These are phyloP conservation scores for Myiagra hebetior DNA, from an alignment of 2,113 vertebrate genomes.

Conservation along the genomic window DNA sequence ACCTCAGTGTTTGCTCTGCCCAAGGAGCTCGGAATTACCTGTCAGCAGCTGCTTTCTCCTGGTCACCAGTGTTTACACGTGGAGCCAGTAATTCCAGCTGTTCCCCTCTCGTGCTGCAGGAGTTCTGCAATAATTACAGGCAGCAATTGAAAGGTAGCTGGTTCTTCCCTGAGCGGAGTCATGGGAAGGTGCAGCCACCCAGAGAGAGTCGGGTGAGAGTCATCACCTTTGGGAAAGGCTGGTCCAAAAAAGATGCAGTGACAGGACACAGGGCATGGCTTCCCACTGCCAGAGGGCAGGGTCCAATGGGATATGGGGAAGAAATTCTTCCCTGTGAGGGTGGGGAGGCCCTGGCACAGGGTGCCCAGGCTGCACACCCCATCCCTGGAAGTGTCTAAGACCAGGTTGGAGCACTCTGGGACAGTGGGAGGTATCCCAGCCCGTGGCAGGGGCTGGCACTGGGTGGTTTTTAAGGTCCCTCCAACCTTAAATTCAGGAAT, in stretches of 20 bases:
- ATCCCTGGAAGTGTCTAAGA: neutral
- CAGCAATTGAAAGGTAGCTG: neutral
- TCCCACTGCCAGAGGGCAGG: neutral
- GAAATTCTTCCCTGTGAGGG: fast-evolving
- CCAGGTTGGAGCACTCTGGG: neutral
- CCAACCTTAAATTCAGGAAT: neutral
- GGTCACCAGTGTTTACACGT: neutral
- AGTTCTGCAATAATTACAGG: neutral
- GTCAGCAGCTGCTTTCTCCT: conserved; percentile 15
- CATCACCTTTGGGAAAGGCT: neutral
- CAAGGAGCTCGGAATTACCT: neutral
- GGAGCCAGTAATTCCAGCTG: conserved; percentile 2
- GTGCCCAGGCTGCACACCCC: neutral
- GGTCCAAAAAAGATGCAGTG: neutral
- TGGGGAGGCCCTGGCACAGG: neutral
- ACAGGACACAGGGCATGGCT: neutral
- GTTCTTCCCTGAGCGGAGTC: neutral
- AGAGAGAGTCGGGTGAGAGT: neutral
- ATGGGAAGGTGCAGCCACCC: neutral
- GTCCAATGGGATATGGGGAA: fast-evolving
- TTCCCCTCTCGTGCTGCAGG: neutral
- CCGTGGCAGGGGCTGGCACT: neutral
- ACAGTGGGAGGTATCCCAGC: neutral
- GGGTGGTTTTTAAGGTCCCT: neutral
- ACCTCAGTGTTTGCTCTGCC: neutral